Evolutionary conservation across 2,113 vertebrate genomes (phyloP).

Genomic region (Willisornis vidua): DNA sequence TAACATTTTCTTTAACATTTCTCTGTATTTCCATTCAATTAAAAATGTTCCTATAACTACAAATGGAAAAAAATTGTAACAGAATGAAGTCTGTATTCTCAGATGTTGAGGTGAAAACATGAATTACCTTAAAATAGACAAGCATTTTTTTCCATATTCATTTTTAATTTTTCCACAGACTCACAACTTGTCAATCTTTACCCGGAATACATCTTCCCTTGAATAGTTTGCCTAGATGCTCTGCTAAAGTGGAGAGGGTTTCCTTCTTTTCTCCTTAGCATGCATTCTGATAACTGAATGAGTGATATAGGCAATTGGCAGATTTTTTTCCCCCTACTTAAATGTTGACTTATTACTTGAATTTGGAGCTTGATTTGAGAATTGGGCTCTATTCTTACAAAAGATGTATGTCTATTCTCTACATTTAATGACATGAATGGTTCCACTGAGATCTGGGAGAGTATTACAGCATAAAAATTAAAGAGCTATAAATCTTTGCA

Average conservation of each 20-base stretch:
- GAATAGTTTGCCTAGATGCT: neutral
- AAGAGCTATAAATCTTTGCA: slow-evolving; percentile 1
- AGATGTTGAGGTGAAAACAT: neutral
- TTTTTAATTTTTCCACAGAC: neutral
- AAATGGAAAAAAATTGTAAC: neutral
- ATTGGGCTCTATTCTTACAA: neutral
- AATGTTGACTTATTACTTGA: neutral
- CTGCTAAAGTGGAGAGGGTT: neutral
- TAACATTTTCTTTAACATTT: neutral
- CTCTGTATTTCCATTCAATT: neutral
- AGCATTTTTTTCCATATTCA: neutral
- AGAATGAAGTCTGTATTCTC: neutral
- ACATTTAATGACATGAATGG: neutral
- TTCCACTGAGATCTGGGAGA: neutral
- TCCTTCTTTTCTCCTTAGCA: neutral
- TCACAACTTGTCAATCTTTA: neutral
- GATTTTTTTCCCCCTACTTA: neutral
- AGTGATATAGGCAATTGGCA: neutral
- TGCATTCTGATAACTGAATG: neutral
- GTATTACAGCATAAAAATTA: neutral
- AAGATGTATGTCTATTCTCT: neutral
- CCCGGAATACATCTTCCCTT: neutral
- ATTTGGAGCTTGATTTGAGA: neutral
- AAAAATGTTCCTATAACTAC: neutral
- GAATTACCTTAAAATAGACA: slow-evolving; percentile 13